Evolutionary conservation across 2,888 invertebrate species (phyloP), one percentile per base, ranked within the genome.

Genomic region (Rhagophthalmus giganteus): DNA sequence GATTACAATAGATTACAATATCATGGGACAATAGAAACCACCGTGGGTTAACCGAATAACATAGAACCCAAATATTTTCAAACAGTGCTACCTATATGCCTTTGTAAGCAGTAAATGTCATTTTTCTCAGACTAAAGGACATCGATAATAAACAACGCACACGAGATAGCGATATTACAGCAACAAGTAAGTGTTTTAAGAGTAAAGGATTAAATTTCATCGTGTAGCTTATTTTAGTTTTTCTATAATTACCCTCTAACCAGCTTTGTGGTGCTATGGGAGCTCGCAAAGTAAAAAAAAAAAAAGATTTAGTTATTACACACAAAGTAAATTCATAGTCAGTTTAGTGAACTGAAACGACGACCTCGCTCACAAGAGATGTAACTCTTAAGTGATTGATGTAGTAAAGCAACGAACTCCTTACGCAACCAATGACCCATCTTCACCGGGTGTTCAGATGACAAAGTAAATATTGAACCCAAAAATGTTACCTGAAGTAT

Each of bases 51-150:
- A 67, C 68, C 69, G 58, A 57, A 59, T 55, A 62, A 58, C 57
- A 58, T 51, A 58, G 48, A 47, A 46, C 50, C 54, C 41, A 53
- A 62, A 60, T 67, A 67, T 67, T 64, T 64, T 49, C 66, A 66
- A 67, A 67, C 68, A 67, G 46, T 59, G 56, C 63, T 59, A n/a
- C n/a, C n/a, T n/a, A n/a, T n/a, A 63, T 66, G 68, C 68, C 67
- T 64, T 64, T 60, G 51, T 60, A 54, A 57, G 60, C 59, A 64
- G 66, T 66, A 67, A 66, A 68, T 67, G 68, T 69, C 67, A 62
- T 63, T n/a, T 16, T 9, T 16, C 4, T 11, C 16, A 20, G 6
- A 24, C 4, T 7, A 30, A 4, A 12, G 9, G 12, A 2, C 30
- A 11, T 10, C 2, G 7, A 30, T 2, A 11, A 30, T 13, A 9